Evolutionary conservation across 2,888 invertebrate species (phyloP), one percentile per base, ranked within the genome.

Genomic region (Parthenolecanium corni): DNA sequence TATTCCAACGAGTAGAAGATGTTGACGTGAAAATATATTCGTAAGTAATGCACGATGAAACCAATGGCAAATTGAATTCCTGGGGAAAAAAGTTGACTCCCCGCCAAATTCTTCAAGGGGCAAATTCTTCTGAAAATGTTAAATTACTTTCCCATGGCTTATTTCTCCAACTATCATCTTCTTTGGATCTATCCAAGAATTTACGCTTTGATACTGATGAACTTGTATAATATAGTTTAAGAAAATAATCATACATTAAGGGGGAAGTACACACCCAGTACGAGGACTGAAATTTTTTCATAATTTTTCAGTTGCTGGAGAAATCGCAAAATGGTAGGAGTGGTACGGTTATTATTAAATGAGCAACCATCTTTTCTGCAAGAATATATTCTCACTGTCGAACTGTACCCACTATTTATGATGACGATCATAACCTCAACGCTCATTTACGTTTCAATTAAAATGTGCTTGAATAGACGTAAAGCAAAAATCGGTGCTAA

Each of bases 21-120:
- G 20, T 46, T 9, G 63, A 63, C n/a, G 11, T 31, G 5, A 62
- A 54, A 52, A 36, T 54, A 31, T 63, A 63, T 38, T 54, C 63
- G 63, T 63, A 54, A 63, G 54, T 44, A 14, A 2, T 1, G 2
- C 11, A 46, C 46, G 1, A n/a, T 46, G 2, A 16, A 11, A 16
- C 46, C 46, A 18, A 38, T 46, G 2, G 14, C 20, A n/a, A 14
- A 16, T 46, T 18, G 18, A 2, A 20, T 46, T 46, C 3, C 9
- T 2, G 20, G 11, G 2, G 2, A 16, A 46, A n/a, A n/a, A n/a
- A n/a, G n/a, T n/a, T n/a, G n/a, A n/a, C n/a, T n/a, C n/a, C n/a
- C n/a, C n/a, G n/a, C n/a, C n/a, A n/a, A n/a, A n/a, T n/a, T n/a
- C n/a, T n/a, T n/a, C n/a, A n/a, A n/a, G n/a, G n/a, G n/a, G n/a